Percentiles rank a stretch among this genome's conserved stretches.
phyloP scores from a whole-genome alignment of 2,888 invertebrate species.

The Yponomeuta malinellus region DNA sequence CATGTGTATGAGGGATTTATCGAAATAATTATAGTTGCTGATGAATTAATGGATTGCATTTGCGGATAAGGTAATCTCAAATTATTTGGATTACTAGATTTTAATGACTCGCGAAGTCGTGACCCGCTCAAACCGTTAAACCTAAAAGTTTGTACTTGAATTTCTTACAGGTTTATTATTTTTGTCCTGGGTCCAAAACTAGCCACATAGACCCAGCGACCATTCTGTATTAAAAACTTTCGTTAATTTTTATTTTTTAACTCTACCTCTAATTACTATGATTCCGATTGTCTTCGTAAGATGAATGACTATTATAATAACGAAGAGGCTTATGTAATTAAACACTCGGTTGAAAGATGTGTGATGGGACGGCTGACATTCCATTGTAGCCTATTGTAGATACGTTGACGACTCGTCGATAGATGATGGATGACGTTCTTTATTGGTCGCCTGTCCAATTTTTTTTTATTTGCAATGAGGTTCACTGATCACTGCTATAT shows the following conservation, averaged over 20 bases:
- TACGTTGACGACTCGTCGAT: not conserved
- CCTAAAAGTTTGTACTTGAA: too few species aligned
- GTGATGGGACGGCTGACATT: not conserved
- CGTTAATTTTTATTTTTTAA: not conserved
- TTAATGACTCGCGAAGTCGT: too few species aligned
- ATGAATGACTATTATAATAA: slow-evolving; percentile 15
- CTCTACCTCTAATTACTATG: slow-evolving; percentile 45
- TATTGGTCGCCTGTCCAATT: not conserved
- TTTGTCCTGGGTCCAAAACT: too few species aligned
- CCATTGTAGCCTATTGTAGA: not conserved
- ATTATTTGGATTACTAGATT: too few species aligned
- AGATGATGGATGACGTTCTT: not conserved
- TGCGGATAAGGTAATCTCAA: too few species aligned
- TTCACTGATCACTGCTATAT: too few species aligned
- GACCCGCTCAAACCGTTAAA: too few species aligned
- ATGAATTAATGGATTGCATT: too few species aligned
- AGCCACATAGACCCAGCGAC: too few species aligned
- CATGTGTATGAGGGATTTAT: not conserved
- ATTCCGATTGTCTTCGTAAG: slow-evolving; percentile 18
- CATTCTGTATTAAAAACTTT: not conserved
- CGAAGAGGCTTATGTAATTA: slow-evolving; percentile 14
- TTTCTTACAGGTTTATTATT: too few species aligned
- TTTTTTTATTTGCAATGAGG: too few species aligned
- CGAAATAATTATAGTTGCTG: too few species aligned
- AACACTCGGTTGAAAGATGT: not conserved